Evolutionary conservation across 2,797 vertebrate species (phyloP).

Genomic region (Bovichtus variegatus): DNA sequence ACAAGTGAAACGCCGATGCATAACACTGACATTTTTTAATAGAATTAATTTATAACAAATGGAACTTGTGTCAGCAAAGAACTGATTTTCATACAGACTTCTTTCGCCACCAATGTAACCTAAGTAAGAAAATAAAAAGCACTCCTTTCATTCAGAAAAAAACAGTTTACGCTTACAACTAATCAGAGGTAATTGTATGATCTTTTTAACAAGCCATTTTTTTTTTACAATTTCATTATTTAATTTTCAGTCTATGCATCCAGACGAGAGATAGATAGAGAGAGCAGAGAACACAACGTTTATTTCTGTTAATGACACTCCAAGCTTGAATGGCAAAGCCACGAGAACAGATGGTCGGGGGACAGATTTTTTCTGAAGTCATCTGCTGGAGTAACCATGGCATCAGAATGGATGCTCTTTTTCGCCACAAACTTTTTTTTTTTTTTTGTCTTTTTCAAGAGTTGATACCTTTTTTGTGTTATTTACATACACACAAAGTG

Average conservation of each 20-base stretch:
- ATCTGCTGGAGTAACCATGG: conserved; percentile 93
- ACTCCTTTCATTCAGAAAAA: conserved; percentile 99
- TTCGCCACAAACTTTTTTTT: conserved; percentile 84
- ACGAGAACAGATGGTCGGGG: conserved; percentile 92
- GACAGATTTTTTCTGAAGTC: conserved; percentile 90
- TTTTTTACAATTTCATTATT: conserved; percentile 92
- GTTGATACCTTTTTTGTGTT: conserved; percentile 89
- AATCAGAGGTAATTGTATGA: conserved; percentile 99
- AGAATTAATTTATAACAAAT: conserved; percentile 99
- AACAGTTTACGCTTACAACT: conserved; percentile 99
- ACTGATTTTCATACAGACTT: conserved; percentile 99
- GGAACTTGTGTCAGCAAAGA: conserved; percentile 99
- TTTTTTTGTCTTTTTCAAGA: conserved; percentile 79
- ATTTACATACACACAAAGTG: conserved; percentile 96
- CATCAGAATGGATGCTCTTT: conserved; percentile 86
- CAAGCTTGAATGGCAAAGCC: conserved; percentile 97
- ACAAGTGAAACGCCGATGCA: conserved; percentile 90
- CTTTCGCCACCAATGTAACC: conserved; percentile 99
- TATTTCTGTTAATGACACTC: conserved; percentile 97
- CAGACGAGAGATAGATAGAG: conserved; percentile 93
- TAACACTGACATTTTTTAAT: conserved; percentile 99
- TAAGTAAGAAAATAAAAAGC: conserved; percentile 99
- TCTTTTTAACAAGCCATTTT: conserved; percentile 98
- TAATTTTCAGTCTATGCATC: conserved; percentile 99
- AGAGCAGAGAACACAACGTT: conserved; percentile 99